A percentile compares a stretch with the other conserved stretches of the same genome.
phyloP scores from a whole-genome alignment of 2,113 vertebrate species.

The Myanophis thanlyinensis region DNA sequence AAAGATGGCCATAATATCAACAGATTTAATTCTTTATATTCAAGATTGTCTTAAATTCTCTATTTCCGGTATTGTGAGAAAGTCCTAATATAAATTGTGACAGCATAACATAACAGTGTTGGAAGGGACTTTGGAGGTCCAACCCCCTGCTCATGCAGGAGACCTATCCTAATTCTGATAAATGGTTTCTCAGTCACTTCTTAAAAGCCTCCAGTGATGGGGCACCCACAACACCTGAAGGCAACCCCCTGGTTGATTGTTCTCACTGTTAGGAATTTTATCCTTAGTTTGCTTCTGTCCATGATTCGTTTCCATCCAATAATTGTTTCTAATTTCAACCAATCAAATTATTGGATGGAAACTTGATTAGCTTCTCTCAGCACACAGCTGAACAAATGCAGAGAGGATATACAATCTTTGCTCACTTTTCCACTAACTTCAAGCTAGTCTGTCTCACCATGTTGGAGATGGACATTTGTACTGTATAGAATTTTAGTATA shows the following conservation, averaged over 20 bases:
- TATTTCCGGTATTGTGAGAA: not conserved
- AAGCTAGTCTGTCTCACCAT: not conserved
- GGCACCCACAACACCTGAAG: not conserved
- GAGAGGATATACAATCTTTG: not conserved
- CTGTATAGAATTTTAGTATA: not conserved
- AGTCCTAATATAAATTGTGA: not conserved
- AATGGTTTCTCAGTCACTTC: not conserved
- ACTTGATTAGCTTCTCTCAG: not conserved
- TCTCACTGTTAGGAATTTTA: not conserved
- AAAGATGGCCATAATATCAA: not conserved
- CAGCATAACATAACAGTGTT: not conserved
- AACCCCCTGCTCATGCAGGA: not conserved
- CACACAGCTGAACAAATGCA: not conserved
- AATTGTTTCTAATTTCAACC: not conserved
- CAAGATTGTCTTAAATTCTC: not conserved
- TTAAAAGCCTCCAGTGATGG: not conserved
- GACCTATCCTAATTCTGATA: not conserved
- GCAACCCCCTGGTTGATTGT: not conserved
- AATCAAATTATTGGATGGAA: no score
- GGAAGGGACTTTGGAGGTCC: not conserved
- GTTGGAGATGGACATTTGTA: not conserved
- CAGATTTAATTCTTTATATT: constrained; percentile 22
- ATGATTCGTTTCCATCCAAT: not conserved
- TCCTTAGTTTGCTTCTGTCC: not conserved
- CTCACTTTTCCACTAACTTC: not conserved